Conservation (phyloP, 2,113 vertebrate species). For the Typhlomys cinereus region DNA sequence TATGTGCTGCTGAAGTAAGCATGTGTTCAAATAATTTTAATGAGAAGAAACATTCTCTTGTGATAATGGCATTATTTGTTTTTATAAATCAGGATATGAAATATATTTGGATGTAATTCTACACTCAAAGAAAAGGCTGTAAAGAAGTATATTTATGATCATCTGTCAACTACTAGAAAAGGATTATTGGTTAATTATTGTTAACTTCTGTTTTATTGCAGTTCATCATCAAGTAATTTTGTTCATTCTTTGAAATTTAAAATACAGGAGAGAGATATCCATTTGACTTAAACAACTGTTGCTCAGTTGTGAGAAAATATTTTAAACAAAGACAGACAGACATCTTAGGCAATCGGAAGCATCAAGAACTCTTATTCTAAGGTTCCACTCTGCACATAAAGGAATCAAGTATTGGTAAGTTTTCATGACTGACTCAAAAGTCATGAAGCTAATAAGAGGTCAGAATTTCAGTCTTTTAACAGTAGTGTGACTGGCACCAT, state of each 20-base stretch:
- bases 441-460: background rate
- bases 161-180: too few relatives aligned
- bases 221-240: too few relatives aligned
- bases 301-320: background rate
- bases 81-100: background rate
- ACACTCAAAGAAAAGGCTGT: background rate
- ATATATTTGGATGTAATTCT: background rate
- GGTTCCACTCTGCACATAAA: background rate
- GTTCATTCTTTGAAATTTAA: too few relatives aligned
- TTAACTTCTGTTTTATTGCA: too few relatives aligned
- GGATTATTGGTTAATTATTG: too few relatives aligned
- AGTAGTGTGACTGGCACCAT: too few relatives aligned
- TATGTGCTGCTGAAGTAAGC: too few relatives aligned
- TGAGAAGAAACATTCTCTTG: background rate
- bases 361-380: too few relatives aligned
- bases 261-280: background rate
- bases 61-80: background rate
- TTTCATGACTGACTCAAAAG: fast-evolving
- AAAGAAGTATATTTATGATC: background rate
- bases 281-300: background rate
- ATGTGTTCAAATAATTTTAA: too few relatives aligned
- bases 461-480: background rate
- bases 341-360: too few relatives aligned
- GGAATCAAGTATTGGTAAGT: too few relatives aligned
- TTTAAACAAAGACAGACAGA: background rate